Base-by-base conservation (phyloP, 2,113 vertebrate genomes). In the Macrotus californicus region DNA sequence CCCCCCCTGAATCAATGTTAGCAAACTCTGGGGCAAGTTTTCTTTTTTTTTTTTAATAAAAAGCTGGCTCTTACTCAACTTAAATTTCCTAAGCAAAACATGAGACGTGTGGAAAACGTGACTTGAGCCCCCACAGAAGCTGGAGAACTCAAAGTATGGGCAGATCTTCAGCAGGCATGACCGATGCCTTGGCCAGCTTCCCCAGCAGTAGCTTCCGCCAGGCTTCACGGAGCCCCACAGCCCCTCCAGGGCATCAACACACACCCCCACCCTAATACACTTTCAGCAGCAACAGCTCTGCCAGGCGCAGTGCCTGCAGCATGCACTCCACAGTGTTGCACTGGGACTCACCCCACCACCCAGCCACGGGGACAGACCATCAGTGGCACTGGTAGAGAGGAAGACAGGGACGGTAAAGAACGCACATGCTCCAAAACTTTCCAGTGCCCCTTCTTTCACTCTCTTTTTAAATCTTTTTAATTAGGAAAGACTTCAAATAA, bases 1-100 rank as follows among this genome's bases (percentile, higher is more conserved):
- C 43, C 11, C 2, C 52, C 3, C 64, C 91, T 52, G 34, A 89
- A 85, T 89, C 72, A 85, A 85, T 56, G 66, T 43, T 69, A 80
- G 84, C 48, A 91, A 88, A 72, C 64, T 93, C 48, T 50, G n/a
- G 54, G 87, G 36, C 54, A 94, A 46, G 6, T 36, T 67, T 31
- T 75, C 36, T n/a, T 39, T 46, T 18, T 2, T 9, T 31, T 21
- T 80, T 80, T 66, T 70, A 81, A 89, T 72, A 81, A 90, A 93
- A 91, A 56, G 3, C 14, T 50, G 29, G 41, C 5, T 96, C 36
- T 88, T 43, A 5, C 56, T 56, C 83, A 52, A 93, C 50, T 15
- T 94, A 54, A 81, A 93, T 87, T 67, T 76, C 88, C 66, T 80
- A 86, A 88, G 39, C 31, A 77, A 94, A 91, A 70, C n/a, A 46